phyloP scores from a whole-genome alignment of 2,113 vertebrate genomes.

The Centropus unirufus region DNA sequence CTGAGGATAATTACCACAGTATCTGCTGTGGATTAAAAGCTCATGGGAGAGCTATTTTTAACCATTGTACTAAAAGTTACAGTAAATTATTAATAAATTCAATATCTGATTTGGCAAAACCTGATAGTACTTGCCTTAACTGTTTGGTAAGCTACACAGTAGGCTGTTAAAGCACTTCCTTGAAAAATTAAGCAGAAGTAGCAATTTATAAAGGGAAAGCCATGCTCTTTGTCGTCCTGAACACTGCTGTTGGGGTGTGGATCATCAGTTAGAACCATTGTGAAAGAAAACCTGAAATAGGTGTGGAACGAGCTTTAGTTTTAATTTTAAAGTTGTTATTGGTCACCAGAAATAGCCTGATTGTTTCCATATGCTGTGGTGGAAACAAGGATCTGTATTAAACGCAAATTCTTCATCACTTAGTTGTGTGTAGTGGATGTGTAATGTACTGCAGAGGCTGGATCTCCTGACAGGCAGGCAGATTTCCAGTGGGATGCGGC shows the following conservation, averaged over 20 bases:
- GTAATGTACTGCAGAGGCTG: neutral
- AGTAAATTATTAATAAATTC: conserved; percentile 54
- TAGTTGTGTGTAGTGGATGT: neutral
- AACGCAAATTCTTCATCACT: neutral
- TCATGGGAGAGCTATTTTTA: conserved; percentile 34
- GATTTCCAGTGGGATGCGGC: neutral
- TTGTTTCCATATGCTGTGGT: neutral
- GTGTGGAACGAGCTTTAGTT: neutral
- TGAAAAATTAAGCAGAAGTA: neutral
- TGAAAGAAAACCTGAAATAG: neutral
- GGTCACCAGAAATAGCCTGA: neutral
- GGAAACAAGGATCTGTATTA: neutral
- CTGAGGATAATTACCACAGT: neutral
- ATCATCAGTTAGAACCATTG: neutral
- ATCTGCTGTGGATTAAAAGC: neutral
- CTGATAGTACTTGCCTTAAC: neutral
- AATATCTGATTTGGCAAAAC: neutral
- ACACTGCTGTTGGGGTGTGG: neutral
- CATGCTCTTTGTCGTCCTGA: neutral
- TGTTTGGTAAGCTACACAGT: neutral
- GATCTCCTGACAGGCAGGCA: neutral
- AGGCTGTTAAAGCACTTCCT: neutral
- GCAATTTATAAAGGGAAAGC: neutral
- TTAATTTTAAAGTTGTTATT: neutral
- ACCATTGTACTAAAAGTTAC: neutral